A percentile compares a stretch with the other conserved stretches of the same genome.
These are phyloP conservation scores for Apus apus DNA, from an alignment of 2,113 vertebrate species.

Conservation along the genomic window DNA sequence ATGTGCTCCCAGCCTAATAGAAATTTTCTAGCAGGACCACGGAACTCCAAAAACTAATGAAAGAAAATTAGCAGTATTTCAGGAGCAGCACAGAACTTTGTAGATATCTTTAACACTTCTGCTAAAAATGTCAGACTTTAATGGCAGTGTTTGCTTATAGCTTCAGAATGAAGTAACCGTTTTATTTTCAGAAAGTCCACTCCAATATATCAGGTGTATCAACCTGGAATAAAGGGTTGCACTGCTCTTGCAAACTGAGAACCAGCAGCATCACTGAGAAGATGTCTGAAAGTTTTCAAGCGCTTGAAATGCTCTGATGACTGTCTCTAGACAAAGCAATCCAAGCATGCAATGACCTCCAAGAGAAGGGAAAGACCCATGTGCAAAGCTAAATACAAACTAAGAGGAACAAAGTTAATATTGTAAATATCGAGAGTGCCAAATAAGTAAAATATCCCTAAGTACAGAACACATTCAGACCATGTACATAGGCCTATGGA, in stretches of 20 bases:
- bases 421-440: neutral
- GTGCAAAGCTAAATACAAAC: slow-evolving; percentile 9
- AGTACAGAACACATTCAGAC: neutral
- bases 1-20: neutral
- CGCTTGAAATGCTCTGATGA: neutral
- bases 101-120: neutral
- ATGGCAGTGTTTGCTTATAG: neutral
- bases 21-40: neutral
- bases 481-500: neutral
- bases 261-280: neutral
- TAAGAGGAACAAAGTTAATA: neutral
- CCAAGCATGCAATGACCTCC: neutral
- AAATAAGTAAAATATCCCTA: neutral
- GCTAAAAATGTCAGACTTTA: neutral
- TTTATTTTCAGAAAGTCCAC: neutral
- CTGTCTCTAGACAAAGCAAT: slow-evolving; percentile 17
- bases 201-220: neutral
- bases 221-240: neutral
- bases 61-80: neutral
- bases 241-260: neutral
- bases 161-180: neutral
- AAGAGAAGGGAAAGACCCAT: neutral
- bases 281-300: neutral
- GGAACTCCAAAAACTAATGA: neutral
- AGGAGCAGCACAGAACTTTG: neutral